A percentile compares a stretch with the other conserved stretches of the same genome.
Conservation (phyloP, 2,888 invertebrate genomes). For the Agriopis marginaria region DNA sequence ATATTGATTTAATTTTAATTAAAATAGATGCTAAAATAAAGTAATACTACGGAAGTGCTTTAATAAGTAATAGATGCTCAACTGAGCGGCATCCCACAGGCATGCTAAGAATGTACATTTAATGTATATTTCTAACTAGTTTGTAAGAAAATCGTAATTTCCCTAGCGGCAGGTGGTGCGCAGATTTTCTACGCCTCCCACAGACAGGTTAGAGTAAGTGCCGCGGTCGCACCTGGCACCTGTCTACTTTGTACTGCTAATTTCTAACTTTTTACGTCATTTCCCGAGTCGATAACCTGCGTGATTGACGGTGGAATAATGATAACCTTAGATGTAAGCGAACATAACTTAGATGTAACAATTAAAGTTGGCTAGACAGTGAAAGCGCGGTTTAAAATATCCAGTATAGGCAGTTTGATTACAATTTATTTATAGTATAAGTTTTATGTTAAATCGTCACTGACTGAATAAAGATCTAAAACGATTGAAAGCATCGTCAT, state of each 20-base stretch:
- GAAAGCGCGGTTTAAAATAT: too few species aligned
- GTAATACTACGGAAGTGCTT: too few species aligned
- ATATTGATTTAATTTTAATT: too few species aligned
- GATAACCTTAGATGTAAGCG: not conserved
- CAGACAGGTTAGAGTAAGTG: constrained; percentile 16
- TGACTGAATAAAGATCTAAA: too few species aligned
- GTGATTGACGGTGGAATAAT: not conserved
- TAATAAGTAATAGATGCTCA: too few species aligned
- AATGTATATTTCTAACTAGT: constrained; percentile 10
- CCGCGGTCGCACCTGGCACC: constrained; percentile 41
- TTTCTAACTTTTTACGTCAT: constrained; percentile 29
- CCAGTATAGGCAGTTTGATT: too few species aligned
- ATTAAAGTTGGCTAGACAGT: too few species aligned
- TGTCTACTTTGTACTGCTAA: constrained; percentile 18
- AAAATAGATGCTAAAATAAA: too few species aligned
- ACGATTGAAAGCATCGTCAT: too few species aligned
- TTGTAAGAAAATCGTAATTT: constrained; percentile 73
- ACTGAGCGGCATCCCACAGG: not conserved
- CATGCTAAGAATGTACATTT: not conserved
- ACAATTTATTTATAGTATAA: too few species aligned
- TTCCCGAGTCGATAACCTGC: constrained; percentile 21
- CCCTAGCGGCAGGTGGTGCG: constrained; percentile 70
- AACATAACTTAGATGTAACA: not conserved
- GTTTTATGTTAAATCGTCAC: too few species aligned
- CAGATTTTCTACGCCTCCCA: constrained; percentile 70